Conservation (phyloP, 2,888 invertebrate species). For the Dryadula phaetusa region DNA sequence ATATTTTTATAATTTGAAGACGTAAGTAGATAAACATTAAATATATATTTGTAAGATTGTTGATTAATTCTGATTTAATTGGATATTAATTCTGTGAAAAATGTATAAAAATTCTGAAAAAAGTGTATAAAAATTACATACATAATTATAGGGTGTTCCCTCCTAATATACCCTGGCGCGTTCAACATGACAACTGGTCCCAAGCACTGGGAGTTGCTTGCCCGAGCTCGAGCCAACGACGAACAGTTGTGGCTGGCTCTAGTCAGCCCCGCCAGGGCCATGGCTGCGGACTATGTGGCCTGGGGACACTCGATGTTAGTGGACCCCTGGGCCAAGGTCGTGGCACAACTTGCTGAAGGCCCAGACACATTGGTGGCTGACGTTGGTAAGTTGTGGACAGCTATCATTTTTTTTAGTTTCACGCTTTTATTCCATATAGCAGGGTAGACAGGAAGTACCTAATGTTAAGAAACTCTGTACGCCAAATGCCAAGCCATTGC, state of each 20-base stretch:
- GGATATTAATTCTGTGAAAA: background rate
- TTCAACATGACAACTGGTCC: slow-evolving; percentile 99
- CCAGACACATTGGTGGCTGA: slow-evolving; percentile 90
- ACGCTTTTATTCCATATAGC: no score
- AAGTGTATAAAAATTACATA: no score
- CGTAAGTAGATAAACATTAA: no score
- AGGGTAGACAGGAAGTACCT: no score
- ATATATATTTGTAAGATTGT: no score
- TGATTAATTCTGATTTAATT: no score
- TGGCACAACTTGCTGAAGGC: slow-evolving; percentile 87
- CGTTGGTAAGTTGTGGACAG: slow-evolving; percentile 87
- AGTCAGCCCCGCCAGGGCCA: slow-evolving; percentile 92
- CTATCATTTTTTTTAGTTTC: no score
- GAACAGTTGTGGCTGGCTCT: slow-evolving; percentile 95
- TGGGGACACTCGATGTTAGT: slow-evolving; percentile 95
- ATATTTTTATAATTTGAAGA: no score
- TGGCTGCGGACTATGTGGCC: slow-evolving; percentile 89
- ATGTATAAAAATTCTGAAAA: no score
- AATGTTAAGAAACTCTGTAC: no score
- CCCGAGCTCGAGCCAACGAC: slow-evolving; percentile 92
- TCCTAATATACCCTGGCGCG: slow-evolving; percentile 96
- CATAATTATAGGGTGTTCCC: slow-evolving; percentile 87
- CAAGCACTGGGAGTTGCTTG: slow-evolving; percentile 95
- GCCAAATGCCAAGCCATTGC: no score
- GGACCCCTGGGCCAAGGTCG: slow-evolving; percentile 92